These are phyloP conservation scores for Setophaga coronata DNA, from an alignment of 2,113 vertebrate genomes.

Conservation along the genomic window DNA sequence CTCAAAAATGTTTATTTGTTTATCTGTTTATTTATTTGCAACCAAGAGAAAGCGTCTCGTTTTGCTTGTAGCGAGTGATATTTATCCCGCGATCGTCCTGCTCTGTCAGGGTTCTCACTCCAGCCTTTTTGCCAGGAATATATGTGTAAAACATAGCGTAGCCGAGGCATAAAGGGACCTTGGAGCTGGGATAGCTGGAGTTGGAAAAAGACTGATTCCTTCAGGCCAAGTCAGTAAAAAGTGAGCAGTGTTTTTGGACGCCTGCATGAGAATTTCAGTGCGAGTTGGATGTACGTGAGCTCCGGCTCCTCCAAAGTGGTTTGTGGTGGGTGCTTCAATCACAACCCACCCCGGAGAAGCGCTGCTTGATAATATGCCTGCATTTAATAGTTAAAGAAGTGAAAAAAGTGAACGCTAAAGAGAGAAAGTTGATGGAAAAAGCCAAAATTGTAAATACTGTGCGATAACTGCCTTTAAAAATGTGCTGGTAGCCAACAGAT, in stretches of 20 bases:
- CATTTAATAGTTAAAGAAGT: neutral
- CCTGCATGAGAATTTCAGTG: neutral
- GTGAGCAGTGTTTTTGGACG: neutral
- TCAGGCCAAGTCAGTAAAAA: slow-evolving; percentile 3
- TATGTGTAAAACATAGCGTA: neutral
- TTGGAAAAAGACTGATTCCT: neutral
- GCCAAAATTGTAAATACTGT: neutral
- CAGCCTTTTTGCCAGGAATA: neutral
- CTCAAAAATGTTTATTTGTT: neutral
- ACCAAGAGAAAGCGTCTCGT: neutral
- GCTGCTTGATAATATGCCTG: neutral
- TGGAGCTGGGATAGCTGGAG: neutral
- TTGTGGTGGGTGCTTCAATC: neutral
- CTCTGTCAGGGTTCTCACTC: neutral
- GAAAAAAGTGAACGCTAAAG: neutral
- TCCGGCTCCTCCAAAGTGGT: neutral
- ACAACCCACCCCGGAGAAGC: neutral
- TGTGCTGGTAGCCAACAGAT: accelerated
- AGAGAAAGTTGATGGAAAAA: neutral
- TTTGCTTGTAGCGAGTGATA: neutral
- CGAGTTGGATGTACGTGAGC: neutral
- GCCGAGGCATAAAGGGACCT: neutral
- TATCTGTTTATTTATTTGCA: accelerated
- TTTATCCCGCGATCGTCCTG: neutral
- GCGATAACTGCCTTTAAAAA: neutral